A percentile compares a stretch with the other conserved stretches of the same genome.
Evolutionary conservation across 2,113 vertebrate species (phyloP).

Genomic region (Bubo blakistoni): DNA sequence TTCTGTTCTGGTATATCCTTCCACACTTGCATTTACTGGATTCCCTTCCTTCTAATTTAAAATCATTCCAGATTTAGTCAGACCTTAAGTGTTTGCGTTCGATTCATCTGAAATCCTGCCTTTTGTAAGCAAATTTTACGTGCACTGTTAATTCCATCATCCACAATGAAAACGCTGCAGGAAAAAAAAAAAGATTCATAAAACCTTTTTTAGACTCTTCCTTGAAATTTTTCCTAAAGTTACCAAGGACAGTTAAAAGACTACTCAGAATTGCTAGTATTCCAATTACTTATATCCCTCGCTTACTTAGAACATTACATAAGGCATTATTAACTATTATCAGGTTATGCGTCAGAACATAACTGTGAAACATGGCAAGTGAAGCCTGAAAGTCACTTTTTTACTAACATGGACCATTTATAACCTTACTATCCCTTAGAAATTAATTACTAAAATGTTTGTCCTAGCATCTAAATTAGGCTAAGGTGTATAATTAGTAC

Average conservation of each 20-base stretch:
- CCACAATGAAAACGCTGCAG: background rate
- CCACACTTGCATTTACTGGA: background rate
- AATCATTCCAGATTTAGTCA: background rate
- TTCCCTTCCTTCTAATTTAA: background rate
- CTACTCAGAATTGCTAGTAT: background rate
- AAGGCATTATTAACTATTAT: background rate
- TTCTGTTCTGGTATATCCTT: background rate
- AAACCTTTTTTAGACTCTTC: background rate
- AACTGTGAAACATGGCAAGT: background rate
- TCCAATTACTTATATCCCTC: background rate
- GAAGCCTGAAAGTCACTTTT: background rate
- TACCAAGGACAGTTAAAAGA: background rate
- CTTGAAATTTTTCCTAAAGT: background rate
- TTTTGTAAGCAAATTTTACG: background rate
- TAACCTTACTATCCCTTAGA: background rate
- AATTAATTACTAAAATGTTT: background rate
- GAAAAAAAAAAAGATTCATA: background rate
- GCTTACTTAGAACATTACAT: background rate
- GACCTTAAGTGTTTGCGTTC: background rate
- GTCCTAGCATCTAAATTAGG: background rate
- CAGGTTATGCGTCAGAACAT: background rate
- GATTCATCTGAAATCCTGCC: background rate
- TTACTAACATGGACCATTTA: background rate
- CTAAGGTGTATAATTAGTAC: background rate
- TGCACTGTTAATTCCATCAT: background rate